Percentiles rank a stretch among this genome's conserved stretches.
These are phyloP conservation scores for Thomomys bottae DNA, from an alignment of 2,113 vertebrate species.

Conservation along the genomic window DNA sequence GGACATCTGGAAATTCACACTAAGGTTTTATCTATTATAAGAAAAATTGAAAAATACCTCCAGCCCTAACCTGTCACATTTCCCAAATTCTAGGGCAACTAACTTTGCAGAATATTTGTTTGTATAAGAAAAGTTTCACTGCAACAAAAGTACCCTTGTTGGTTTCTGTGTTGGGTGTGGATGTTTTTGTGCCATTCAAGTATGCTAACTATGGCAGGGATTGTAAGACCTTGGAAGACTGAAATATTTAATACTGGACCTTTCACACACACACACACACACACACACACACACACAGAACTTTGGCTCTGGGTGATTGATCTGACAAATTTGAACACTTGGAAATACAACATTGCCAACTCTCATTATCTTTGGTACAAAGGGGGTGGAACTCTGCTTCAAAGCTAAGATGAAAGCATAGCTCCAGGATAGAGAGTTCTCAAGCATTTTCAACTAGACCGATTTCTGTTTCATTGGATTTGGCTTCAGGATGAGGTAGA, in stretches of 20 bases:
- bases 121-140: background rate
- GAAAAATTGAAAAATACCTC: background rate
- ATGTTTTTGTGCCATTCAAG: background rate
- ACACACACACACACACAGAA: no score
- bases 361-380: background rate
- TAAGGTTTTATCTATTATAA: background rate
- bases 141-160: background rate
- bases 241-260: background rate
- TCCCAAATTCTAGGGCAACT: background rate
- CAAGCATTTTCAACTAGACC: background rate
- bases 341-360: background rate
- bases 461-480: background rate
- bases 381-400: background rate
- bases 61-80: background rate
- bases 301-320: background rate
- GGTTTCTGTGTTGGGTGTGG: background rate
- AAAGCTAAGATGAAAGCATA: background rate
- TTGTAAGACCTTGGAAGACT: background rate
- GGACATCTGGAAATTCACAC: background rate
- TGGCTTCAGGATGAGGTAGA: background rate
- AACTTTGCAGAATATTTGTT: background rate
- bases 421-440: background rate
- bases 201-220: background rate
- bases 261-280: background rate
- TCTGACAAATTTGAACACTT: background rate